These are phyloP conservation scores for Microcebus ravelobensis DNA, from an alignment of 2,113 vertebrate genomes.

Conservation along the genomic window DNA sequence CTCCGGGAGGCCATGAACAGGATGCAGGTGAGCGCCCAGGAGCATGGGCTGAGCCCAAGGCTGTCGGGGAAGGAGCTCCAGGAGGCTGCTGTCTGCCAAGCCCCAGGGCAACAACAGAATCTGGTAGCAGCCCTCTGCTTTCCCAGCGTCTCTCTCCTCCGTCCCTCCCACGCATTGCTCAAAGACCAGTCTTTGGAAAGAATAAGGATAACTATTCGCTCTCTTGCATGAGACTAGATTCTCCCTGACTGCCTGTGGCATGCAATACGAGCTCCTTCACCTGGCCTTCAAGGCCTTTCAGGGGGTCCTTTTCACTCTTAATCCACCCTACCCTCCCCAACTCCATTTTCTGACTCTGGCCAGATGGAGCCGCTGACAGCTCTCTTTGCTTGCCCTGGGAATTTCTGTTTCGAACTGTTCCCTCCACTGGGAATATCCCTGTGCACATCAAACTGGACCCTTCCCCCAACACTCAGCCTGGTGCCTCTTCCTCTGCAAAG, in stretches of 20 bases:
- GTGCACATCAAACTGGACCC: not conserved
- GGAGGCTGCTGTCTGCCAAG: accelerated
- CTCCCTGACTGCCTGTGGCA: not conserved
- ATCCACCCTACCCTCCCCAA: not conserved
- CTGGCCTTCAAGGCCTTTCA: not conserved
- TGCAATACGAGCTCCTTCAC: accelerated
- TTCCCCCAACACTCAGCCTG: not conserved
- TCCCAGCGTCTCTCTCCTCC: not conserved
- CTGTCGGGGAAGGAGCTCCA: no score
- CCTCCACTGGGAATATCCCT: not conserved
- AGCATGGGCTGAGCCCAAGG: accelerated
- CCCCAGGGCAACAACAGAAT: accelerated
- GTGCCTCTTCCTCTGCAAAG: not conserved
- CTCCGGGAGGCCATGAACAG: constrained; percentile 98
- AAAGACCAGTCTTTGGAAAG: not conserved
- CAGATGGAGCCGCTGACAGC: not conserved
- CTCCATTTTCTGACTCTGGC: not conserved
- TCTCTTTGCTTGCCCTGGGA: no score
- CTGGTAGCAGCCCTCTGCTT: not conserved
- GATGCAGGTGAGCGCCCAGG: constrained; percentile 92
- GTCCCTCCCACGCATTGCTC: not conserved
- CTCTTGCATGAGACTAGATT: not conserved
- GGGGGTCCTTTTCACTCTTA: not conserved
- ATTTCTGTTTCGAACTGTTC: accelerated
- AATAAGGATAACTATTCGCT: not conserved